Base-by-base conservation (phyloP, 2,797 vertebrate genomes). In the Natrix natrix region DNA sequence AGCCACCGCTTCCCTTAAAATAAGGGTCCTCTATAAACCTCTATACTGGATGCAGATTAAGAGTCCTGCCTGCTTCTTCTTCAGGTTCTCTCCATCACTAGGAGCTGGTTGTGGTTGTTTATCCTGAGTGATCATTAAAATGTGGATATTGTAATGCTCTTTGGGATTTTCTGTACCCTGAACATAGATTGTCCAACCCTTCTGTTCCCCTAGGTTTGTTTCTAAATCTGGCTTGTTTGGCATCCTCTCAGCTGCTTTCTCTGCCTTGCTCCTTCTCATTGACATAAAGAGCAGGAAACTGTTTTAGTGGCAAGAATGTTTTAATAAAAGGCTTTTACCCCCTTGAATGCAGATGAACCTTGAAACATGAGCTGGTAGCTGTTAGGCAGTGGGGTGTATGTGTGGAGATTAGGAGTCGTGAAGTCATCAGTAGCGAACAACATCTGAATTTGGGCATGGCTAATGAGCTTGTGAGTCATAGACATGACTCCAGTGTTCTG, bases 381-480 rank as follows among this genome's bases (percentile, higher is more conserved):
- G 0, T 7, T 94, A 24, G 37, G 86, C 32, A 24, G 60, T 48
- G 56, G 28, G 0, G 0, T 83, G 17, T 48, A 24, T 48, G 4
- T 48, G 52, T 26, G 5, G 0, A 0, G 43, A 37, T 2, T 63
- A 61, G 24, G 59, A 86, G 86, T 16, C 0, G 0, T 69, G 86
- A 92, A 43, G 93, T 94, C 0, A 0, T 88, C 4, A 1, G 0
- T 87, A n/a, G 28, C 1, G 87, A 0, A 4, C 55, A 48, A 93
- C 90, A 91, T 1, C 0, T 56, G 8, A 86, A 87, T 2, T 56
- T 93, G 92, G 54, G 88, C 1, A 37, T 1, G 43, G 59, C 87
- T 93, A 91, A 93, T 86, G 87, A 89, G 86, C 86, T 83, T 91
- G 89, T 92, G 66, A 93, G 43, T 93, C 92, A 91, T 93, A 90